Percentiles rank a stretch among this genome's conserved stretches.
Conservation (phyloP, 2,797 vertebrate species). For the Rhynchotus rufescens region DNA sequence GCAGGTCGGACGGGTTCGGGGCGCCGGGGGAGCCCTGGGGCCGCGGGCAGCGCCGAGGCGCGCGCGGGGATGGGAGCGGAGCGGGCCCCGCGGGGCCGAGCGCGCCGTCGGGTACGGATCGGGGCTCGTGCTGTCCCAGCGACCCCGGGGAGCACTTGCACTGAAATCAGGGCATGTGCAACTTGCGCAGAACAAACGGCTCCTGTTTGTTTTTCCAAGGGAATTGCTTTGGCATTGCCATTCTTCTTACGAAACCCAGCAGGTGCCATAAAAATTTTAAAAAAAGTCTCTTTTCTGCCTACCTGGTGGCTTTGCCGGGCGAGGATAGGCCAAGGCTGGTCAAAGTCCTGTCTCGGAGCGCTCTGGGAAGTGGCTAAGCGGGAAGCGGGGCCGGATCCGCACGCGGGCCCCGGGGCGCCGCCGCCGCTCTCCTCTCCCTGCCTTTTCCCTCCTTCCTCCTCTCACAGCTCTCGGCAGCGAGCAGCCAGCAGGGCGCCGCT, state of each 20-base stretch:
- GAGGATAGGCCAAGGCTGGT: slow-evolving; percentile 22
- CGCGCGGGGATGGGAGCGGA: no score
- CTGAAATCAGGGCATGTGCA: no score
- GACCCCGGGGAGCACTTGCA: no score
- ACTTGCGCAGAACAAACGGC: no score
- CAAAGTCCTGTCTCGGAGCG: slow-evolving; percentile 22
- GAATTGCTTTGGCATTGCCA: background rate
- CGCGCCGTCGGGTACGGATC: no score
- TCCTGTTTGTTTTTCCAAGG: background rate
- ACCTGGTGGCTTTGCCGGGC: background rate
- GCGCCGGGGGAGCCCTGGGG: slow-evolving; percentile 44
- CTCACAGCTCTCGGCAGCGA: background rate
- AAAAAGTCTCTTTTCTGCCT: background rate
- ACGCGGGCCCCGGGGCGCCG: no score
- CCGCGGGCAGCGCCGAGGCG: no score
- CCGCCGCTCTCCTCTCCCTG: background rate
- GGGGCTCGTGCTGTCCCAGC: no score
- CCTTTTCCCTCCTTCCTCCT: background rate
- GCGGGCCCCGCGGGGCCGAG: no score
- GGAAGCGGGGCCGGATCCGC: background rate
- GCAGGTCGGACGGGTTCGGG: slow-evolving; percentile 86
- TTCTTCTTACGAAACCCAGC: slow-evolving; percentile 40
- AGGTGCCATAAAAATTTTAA: background rate
- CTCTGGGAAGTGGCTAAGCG: background rate
- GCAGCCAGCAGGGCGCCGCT: slow-evolving; percentile 18